Conservation (phyloP, 2,113 vertebrate species). For the Phylloscopus trochiloides region DNA sequence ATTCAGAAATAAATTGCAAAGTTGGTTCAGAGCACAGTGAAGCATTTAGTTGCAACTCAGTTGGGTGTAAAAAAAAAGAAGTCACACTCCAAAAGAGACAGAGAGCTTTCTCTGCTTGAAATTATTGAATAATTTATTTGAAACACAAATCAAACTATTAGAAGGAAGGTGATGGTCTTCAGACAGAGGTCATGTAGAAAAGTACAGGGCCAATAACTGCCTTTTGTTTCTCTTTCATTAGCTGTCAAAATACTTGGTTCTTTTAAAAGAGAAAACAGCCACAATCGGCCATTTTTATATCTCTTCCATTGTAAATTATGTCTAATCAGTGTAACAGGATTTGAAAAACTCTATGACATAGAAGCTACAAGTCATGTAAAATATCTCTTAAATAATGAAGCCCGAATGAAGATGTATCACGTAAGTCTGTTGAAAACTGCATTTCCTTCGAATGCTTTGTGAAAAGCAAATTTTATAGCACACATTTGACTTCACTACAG, state of each 20-base stretch:
- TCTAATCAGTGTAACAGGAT: not conserved
- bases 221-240: not conserved
- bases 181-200: slow-evolving; percentile 32
- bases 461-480: not conserved
- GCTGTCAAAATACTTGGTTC: slow-evolving; percentile 19
- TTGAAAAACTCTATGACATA: not conserved
- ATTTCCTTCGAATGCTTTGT: not conserved
- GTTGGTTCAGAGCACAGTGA: slow-evolving; percentile 31
- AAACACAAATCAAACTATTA: slow-evolving; percentile 53
- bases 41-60: slow-evolving; percentile 49
- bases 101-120: slow-evolving; percentile 48
- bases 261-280: not conserved
- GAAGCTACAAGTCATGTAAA: slow-evolving; percentile 27
- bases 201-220: not conserved
- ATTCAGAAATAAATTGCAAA: slow-evolving; percentile 61
- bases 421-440: not conserved
- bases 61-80: slow-evolving; percentile 25
- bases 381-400: slow-evolving; percentile 40
- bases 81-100: slow-evolving; percentile 50
- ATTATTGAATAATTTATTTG: slow-evolving; percentile 59
- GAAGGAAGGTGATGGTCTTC: slow-evolving; percentile 42
- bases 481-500: not conserved
- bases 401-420: not conserved
- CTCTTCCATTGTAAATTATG: slow-evolving; percentile 8
- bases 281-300: slow-evolving; percentile 36